Percentiles rank a stretch among this genome's conserved stretches.
phyloP scores from a whole-genome alignment of 2,888 invertebrate species.

The Heliconius aoede region DNA sequence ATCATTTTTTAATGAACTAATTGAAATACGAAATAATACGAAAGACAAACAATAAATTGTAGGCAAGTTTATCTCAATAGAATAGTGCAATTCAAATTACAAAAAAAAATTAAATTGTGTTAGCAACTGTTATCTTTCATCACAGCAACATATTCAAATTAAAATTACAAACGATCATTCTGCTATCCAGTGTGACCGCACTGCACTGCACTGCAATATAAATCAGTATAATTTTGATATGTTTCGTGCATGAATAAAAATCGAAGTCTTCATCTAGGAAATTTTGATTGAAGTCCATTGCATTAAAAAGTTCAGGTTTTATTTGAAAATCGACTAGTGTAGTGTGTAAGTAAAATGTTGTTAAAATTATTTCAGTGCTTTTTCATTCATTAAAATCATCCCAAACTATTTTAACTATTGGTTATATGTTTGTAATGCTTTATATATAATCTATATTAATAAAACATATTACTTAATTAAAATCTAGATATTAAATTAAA shows the following conservation, averaged over 20 bases:
- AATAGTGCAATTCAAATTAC: too few relatives aligned
- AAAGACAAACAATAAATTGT: too few relatives aligned
- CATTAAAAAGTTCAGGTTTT: not conserved
- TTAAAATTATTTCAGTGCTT: not conserved
- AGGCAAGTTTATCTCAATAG: too few relatives aligned
- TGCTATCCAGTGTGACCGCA: not conserved
- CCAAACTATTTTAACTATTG: not conserved
- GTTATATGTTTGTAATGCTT: not conserved
- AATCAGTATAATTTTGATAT: not conserved
- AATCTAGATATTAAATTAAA: too few relatives aligned
- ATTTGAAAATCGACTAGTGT: not conserved
- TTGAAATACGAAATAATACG: too few relatives aligned
- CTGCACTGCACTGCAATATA: not conserved
- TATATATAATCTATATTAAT: not conserved
- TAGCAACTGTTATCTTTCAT: too few relatives aligned
- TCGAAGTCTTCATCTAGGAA: not conserved
- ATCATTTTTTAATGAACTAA: too few relatives aligned
- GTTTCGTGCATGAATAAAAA: not conserved
- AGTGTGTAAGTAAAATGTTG: not conserved
- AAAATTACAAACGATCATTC: not conserved
- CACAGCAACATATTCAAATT: too few relatives aligned
- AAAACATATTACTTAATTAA: not conserved
- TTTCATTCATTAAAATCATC: not conserved
- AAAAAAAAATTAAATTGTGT: too few relatives aligned
- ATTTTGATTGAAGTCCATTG: too few relatives aligned